A percentile compares a stretch with the other conserved stretches of the same genome.
Conservation (phyloP, 2,888 invertebrate genomes). For the Eumerus sabulonum region DNA sequence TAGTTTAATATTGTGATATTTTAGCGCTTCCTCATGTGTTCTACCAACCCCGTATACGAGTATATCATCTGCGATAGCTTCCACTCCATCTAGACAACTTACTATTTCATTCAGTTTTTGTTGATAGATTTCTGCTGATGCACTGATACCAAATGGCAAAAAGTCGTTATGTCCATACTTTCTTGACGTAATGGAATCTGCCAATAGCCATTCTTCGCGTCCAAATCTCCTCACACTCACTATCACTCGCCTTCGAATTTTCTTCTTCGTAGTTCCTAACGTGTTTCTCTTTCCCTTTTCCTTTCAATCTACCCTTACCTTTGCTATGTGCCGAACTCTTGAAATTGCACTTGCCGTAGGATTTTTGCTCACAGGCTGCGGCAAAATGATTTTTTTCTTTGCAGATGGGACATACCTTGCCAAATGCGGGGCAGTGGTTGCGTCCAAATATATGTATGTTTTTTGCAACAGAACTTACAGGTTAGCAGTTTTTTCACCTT, state of each 20-base stretch:
- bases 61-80: not conserved
- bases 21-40: not conserved
- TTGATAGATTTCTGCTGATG: conserved; percentile 5
- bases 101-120: conserved; percentile 6
- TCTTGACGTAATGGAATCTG: too few relatives aligned
- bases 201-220: not conserved
- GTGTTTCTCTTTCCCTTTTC: not conserved
- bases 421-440: too few relatives aligned
- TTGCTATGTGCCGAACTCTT: too few relatives aligned
- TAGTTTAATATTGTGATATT: not conserved
- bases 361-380: too few relatives aligned
- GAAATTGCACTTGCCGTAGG: too few relatives aligned
- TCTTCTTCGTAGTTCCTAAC: not conserved
- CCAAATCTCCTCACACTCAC: not conserved
- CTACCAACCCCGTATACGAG: too few relatives aligned
- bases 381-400: too few relatives aligned
- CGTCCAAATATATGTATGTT: too few relatives aligned
- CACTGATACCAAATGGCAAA: conserved; percentile 4
- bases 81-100: not conserved
- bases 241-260: not conserved
- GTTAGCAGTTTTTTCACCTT: too few relatives aligned
- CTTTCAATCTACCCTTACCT: not conserved
- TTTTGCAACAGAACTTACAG: too few relatives aligned
- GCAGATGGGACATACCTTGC: too few relatives aligned
- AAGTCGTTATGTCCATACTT: not conserved